Base-by-base conservation (phyloP, 2,797 vertebrate genomes). In the Clarias pachynema region DNA sequence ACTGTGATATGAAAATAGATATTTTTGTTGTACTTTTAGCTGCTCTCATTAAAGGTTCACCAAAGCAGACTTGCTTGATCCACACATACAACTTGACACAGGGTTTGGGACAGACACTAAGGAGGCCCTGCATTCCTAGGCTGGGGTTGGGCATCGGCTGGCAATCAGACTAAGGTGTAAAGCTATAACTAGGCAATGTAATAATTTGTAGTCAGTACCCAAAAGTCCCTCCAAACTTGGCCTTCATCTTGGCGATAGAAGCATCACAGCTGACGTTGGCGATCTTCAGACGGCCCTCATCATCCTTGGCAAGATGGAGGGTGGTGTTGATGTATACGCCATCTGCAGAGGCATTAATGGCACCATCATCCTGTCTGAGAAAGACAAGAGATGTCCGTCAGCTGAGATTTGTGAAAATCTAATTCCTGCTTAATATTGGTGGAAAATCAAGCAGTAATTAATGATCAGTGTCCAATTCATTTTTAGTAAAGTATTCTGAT, bases 271-370 rank as follows among this genome's bases (percentile, higher is more conserved):
- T 95, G 88, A 97, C 92, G 83, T 97, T 97, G 56, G 95, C 95
- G 89, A 99, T 97, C 94, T 97, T 97, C 82, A 97, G 94, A 37
- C 96, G 96, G 5, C 98, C 98, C 0, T 87, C 81, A 0, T 91
- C 1, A 0, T 97, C 97, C 88, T 93, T 93, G 86, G 95, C 92
- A 84, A 99, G 89, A 75, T 91, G 93, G 81, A 99, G 90, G 6
- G 91, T 93, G 0, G 97, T 97, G 92, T 95, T 93, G 93, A 99
- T 97, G 92, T 96, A 93, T 22, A 98, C 96, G 0, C 97, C 97
- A 0, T 98, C 96, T 0, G 97, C 98, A 0, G 97, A 97, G 0
- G 98, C 96, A 0, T 97, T 97, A 90, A 98, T 96, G 86, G 92
- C 91, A 60, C 98, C 98, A 0, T 95, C 94, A 79, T 99, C 98